These are phyloP conservation scores for Lerista edwardsae DNA, from an alignment of 2,797 vertebrate species.

Conservation along the genomic window DNA sequence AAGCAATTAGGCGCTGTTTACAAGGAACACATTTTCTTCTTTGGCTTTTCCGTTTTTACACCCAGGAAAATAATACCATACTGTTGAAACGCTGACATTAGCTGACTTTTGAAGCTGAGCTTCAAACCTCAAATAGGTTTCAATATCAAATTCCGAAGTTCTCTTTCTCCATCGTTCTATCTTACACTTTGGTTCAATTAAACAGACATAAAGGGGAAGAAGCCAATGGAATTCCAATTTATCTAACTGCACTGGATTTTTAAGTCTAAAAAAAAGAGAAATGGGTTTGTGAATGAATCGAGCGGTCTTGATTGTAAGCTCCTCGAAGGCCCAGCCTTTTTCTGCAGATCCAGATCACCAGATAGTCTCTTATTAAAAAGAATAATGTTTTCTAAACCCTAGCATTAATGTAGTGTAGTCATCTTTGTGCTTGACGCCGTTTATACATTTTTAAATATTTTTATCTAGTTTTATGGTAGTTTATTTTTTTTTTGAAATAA, in stretches of 20 bases:
- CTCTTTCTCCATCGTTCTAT: neutral
- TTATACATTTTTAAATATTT: neutral
- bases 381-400: neutral
- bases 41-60: neutral
- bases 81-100: constrained; percentile 70
- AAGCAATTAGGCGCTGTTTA: constrained; percentile 72
- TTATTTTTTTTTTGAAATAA: neutral
- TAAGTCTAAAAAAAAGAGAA: neutral
- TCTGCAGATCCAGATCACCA: neutral
- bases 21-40: constrained; percentile 68
- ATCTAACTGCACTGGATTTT: neutral
- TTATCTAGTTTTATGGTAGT: neutral
- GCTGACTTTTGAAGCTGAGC: neutral
- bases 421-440: neutral
- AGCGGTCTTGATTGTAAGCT: neutral
- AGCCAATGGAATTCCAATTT: neutral
- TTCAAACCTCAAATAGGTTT: neutral
- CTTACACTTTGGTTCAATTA: neutral
- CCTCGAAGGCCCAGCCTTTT: neutral
- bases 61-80: constrained; percentile 72
- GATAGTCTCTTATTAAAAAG: neutral
- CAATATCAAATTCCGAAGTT: neutral
- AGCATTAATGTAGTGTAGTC: too few species aligned
- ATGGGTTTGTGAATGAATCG: neutral
- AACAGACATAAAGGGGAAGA: neutral